Percentiles rank a stretch among this genome's conserved stretches.
These are phyloP conservation scores for Eumeta japonica DNA, from an alignment of 1,140 invertebrate genomes.

Conservation along the genomic window DNA sequence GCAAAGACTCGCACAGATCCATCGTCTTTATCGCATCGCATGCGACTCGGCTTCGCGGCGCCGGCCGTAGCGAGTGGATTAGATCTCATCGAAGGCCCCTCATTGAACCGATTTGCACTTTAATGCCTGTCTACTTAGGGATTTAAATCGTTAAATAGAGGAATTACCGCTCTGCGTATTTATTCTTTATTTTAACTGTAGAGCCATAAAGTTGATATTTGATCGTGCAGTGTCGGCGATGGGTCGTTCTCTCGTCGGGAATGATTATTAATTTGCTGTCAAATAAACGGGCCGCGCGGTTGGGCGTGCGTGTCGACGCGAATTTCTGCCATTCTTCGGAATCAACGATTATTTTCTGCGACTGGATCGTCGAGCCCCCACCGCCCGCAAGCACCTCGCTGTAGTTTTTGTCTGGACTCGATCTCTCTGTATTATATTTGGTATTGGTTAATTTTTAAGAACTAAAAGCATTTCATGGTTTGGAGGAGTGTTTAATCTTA, in stretches of 20 bases:
- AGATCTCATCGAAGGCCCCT: too few relatives aligned
- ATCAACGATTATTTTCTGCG: constrained; percentile 48
- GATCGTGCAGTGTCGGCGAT: constrained; percentile 24
- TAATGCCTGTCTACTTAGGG: constrained; percentile 40
- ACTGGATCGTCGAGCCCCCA: too few relatives aligned
- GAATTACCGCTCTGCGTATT: constrained; percentile 23
- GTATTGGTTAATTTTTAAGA: too few relatives aligned
- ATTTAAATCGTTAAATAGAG: constrained; percentile 46
- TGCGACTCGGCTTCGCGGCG: constrained; percentile 45
- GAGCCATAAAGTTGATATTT: constrained; percentile 40
- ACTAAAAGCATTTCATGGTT: too few relatives aligned
- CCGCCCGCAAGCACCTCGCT: too few relatives aligned
- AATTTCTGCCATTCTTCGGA: constrained; percentile 55
- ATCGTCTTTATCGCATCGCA: constrained; percentile 30
- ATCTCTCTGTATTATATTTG: too few relatives aligned
- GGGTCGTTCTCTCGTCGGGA: constrained; percentile 34
- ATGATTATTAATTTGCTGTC: constrained; percentile 56
- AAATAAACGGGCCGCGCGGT: constrained; percentile 55
- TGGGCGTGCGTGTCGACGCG: constrained; percentile 52
- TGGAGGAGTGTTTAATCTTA: too few relatives aligned
- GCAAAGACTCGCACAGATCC: constrained; percentile 12
- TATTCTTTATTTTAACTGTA: constrained; percentile 34
- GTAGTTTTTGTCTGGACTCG: too few relatives aligned
- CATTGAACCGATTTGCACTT: constrained; percentile 54
- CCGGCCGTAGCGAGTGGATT: too few relatives aligned